phyloP scores from a whole-genome alignment of 2,888 invertebrate species.

The Parasteatoda lunata region DNA sequence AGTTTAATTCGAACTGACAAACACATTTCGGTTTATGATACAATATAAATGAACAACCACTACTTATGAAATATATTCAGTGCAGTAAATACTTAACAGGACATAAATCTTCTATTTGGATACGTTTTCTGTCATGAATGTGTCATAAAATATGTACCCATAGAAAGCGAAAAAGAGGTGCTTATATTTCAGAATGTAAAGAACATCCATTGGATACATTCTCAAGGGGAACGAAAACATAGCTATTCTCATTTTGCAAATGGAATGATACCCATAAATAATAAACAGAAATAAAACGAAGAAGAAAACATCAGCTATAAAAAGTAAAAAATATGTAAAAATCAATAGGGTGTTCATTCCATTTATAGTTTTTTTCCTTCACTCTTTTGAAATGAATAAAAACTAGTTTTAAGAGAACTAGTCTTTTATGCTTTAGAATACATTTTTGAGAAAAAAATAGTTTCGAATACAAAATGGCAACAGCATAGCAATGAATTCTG shows the following conservation, averaged over 20 bases:
- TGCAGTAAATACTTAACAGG: slow-evolving; percentile 3
- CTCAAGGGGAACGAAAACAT: slow-evolving; percentile 41
- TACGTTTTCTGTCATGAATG: slow-evolving; percentile 3
- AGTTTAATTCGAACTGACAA: too few relatives aligned
- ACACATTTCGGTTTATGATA: too few relatives aligned
- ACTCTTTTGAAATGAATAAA: background rate
- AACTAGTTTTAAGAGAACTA: too few relatives aligned
- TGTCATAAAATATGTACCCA: slow-evolving; percentile 18
- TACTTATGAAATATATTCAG: background rate
- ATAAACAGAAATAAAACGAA: slow-evolving; percentile 49
- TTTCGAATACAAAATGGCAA: too few relatives aligned
- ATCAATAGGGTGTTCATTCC: slow-evolving; percentile 5
- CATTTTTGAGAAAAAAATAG: too few relatives aligned
- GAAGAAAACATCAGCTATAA: slow-evolving; percentile 22
- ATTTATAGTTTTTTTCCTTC: background rate
- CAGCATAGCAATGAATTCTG: too few relatives aligned
- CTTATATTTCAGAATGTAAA: background rate
- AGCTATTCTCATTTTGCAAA: slow-evolving; percentile 57
- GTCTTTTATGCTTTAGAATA: too few relatives aligned
- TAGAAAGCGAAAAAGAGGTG: background rate
- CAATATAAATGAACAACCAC: background rate
- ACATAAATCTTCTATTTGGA: slow-evolving; percentile 39
- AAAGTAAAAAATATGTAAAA: slow-evolving; percentile 31
- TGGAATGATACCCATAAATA: slow-evolving; percentile 54
- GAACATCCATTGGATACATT: background rate